These are phyloP conservation scores for Mythimna impura DNA, from an alignment of 2,888 invertebrate genomes.

Conservation along the genomic window DNA sequence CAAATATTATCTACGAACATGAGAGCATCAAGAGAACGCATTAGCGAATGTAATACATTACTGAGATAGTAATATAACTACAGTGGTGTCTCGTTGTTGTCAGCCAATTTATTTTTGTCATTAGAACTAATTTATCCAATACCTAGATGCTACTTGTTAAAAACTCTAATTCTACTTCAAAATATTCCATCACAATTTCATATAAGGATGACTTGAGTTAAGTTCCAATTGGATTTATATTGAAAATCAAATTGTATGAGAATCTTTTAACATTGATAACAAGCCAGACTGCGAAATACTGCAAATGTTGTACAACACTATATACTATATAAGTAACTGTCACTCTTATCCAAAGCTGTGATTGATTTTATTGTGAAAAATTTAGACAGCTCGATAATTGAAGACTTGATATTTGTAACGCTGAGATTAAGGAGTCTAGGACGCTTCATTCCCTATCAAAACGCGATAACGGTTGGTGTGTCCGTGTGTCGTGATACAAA, in stretches of 20 bases:
- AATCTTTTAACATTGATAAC: conserved; percentile 26
- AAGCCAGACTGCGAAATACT: conserved; percentile 32
- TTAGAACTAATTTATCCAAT: conserved; percentile 6
- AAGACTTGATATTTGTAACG: conserved; percentile 75
- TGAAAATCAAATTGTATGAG: conserved; percentile 4
- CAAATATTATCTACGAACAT: conserved; percentile 41
- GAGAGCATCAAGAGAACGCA: conserved; percentile 50
- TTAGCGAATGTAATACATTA: conserved; percentile 50
- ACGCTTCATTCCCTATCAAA: conserved; percentile 76
- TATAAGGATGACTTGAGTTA: background rate
- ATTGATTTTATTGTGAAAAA: conserved; percentile 76
- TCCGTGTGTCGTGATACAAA: conserved; percentile 75
- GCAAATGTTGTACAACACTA: conserved; percentile 51
- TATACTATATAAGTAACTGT: conserved; percentile 60
- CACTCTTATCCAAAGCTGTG: conserved; percentile 78
- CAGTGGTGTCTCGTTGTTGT: conserved; percentile 21
- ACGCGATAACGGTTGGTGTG: conserved; percentile 74
- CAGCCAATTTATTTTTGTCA: conserved; percentile 33
- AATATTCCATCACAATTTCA: conserved; percentile 14
- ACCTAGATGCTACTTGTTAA: conserved; percentile 1
- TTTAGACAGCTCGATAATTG: conserved; percentile 71
- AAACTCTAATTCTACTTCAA: background rate
- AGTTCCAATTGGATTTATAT: conserved; percentile 13
- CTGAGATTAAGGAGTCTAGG: conserved; percentile 75
- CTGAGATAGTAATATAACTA: conserved; percentile 40